These are phyloP conservation scores for Chrysocyon brachyurus DNA, from an alignment of 2,797 vertebrate genomes.

Conservation along the genomic window DNA sequence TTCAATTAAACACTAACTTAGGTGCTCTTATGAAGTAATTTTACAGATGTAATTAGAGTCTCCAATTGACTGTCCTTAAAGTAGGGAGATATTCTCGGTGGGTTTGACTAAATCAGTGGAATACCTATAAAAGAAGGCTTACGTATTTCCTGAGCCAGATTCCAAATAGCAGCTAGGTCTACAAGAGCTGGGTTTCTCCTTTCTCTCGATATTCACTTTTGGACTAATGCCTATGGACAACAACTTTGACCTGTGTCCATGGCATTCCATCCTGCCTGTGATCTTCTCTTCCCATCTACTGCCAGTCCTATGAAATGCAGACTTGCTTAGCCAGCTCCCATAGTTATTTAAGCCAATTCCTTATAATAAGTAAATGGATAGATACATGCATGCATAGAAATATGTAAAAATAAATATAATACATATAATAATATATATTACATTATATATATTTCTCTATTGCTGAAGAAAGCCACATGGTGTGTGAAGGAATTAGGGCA, in stretches of 20 bases:
- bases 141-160: background rate
- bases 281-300: background rate
- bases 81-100: background rate
- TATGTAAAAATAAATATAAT: too few relatives aligned
- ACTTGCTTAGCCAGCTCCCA: background rate
- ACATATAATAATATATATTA: background rate
- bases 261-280: background rate
- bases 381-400: background rate
- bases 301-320: background rate
- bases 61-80: background rate
- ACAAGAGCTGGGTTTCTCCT: background rate
- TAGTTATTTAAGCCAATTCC: background rate
- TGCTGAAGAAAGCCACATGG: background rate
- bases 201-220: background rate
- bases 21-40: background rate
- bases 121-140: background rate
- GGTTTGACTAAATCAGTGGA: background rate
- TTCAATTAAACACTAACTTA: background rate
- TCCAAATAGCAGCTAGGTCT: background rate
- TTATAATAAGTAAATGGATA: background rate
- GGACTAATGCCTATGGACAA: background rate
- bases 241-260: background rate
- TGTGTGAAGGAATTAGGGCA: background rate
- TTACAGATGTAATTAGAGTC: background rate
- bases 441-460: background rate